Conservation (phyloP, 2,113 vertebrate genomes). For the human (Homo sapiens) region DNA sequence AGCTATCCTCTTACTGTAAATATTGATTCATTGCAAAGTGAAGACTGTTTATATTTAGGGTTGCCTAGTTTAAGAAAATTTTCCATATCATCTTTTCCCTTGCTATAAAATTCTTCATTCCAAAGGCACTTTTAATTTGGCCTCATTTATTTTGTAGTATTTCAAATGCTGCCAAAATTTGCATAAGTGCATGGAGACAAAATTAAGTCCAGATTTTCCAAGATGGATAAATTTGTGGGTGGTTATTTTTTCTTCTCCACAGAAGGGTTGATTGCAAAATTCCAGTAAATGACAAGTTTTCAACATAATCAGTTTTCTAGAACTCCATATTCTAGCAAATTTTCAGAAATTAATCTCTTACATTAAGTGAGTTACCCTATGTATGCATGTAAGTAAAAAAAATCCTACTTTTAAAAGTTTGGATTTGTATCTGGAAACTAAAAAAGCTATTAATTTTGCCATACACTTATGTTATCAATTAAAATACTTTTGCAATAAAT, state of each 20-base stretch:
- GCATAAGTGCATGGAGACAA: background rate
- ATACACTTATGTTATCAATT: background rate
- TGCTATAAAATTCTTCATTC: conserved; percentile 30
- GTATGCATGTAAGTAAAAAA: background rate
- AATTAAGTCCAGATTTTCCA: conserved; percentile 42
- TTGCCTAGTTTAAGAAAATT: conserved; percentile 7
- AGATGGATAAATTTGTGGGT: background rate
- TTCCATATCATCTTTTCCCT: conserved; percentile 1
- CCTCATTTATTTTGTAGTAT: conserved; percentile 1
- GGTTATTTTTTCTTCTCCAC: background rate
- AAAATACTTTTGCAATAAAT: conserved; percentile 23
- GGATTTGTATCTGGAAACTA: conserved; percentile 5
- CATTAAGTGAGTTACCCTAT: background rate
- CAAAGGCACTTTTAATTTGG: background rate
- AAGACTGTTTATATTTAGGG: conserved; percentile 27
- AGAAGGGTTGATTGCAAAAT: conserved; percentile 2
- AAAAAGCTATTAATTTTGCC: background rate
- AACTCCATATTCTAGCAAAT: background rate
- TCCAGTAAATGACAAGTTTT: conserved; percentile 21
- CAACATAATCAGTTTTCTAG: background rate
- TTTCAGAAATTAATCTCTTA: background rate
- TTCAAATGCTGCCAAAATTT: conserved; percentile 21
- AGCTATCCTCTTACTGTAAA: background rate
- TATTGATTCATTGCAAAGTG: background rate
- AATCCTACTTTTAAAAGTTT: background rate